phyloP scores from a whole-genome alignment of 2,113 vertebrate species.

The Tenebrosternarchus preto region DNA sequence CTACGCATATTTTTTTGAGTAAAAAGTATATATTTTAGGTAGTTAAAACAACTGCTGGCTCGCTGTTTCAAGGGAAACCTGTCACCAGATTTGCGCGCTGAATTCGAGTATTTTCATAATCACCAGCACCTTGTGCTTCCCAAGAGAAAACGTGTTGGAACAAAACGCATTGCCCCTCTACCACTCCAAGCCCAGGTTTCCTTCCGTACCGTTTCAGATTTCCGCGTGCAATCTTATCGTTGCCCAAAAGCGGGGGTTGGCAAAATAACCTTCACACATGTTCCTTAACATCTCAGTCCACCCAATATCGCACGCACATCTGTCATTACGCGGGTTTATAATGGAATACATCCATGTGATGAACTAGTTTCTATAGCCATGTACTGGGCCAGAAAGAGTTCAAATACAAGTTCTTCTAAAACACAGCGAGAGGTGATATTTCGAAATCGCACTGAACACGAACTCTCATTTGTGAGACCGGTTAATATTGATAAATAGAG shows the following conservation, averaged over 20 bases:
- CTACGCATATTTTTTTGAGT: no score
- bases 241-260: conserved; percentile 51
- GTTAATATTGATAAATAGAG: not conserved
- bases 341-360: conserved; percentile 19
- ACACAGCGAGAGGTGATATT: not conserved
- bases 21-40: no score
- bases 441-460: conserved; percentile 16
- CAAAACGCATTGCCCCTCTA: not conserved
- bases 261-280: conserved; percentile 46
- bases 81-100: no score
- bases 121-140: no score
- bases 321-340: conserved; percentile 13
- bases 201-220: conserved; percentile 56
- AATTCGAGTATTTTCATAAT: no score
- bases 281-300: not conserved
- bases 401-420: no score
- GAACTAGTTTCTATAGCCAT: conserved; percentile 10
- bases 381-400: not conserved
- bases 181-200: conserved; percentile 45
- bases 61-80: no score
- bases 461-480: not conserved
- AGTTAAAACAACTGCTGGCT: no score
- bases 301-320: conserved; percentile 3
- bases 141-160: no score
- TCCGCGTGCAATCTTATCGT: conserved; percentile 59